Conservation (phyloP, 2,888 invertebrate species). For the Archips xylosteana region DNA sequence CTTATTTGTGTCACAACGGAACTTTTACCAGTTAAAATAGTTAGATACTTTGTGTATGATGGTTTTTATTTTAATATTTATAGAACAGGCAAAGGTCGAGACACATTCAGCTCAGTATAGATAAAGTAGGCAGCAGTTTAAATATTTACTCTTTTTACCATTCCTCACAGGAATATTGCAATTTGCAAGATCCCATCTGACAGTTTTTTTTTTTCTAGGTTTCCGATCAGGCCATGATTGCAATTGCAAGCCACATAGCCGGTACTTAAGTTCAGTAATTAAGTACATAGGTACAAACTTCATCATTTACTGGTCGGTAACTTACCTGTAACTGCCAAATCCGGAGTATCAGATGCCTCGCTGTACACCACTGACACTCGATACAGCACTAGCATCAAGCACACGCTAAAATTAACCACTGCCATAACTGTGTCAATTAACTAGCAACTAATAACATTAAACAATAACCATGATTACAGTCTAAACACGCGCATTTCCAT, state of each 20-base stretch:
- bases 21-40: too few species aligned
- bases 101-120: too few species aligned
- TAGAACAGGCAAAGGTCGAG: too few species aligned
- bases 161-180: not conserved
- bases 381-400: slow-evolving; percentile 73
- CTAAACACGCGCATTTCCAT: slow-evolving; percentile 49
- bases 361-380: slow-evolving; percentile 69
- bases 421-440: slow-evolving; percentile 73
- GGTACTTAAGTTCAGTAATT: not conserved
- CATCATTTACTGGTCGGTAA: not conserved
- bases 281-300: too few species aligned
- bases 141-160: too few species aligned
- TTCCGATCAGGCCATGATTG: not conserved
- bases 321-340: slow-evolving; percentile 73
- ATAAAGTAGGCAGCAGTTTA: too few species aligned
- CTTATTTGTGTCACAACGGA: too few species aligned
- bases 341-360: slow-evolving; percentile 74
- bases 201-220: not conserved
- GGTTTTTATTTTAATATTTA: too few species aligned
- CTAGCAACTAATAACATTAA: slow-evolving; percentile 64
- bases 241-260: not conserved
- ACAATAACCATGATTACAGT: slow-evolving; percentile 65
- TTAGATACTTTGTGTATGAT: too few species aligned
- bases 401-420: slow-evolving; percentile 76
- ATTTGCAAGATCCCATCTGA: not conserved